phyloP scores from a whole-genome alignment of 2,888 invertebrate species.

The Enoplolaimus lenunculus region DNA sequence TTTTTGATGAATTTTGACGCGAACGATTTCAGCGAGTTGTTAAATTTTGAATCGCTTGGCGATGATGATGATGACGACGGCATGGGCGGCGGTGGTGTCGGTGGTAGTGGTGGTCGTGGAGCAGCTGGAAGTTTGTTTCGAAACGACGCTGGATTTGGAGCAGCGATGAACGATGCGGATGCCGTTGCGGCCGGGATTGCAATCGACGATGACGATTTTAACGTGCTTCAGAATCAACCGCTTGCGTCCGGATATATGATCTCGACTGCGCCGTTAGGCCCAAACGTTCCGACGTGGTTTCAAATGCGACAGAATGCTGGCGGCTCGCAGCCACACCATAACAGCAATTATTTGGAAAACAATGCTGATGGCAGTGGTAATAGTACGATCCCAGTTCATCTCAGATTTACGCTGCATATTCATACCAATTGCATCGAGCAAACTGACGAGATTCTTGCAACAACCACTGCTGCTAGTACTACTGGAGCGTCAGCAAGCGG shows the following conservation, averaged over 20 bases:
- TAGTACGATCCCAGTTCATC: conserved; percentile 30
- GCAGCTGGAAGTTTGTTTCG: neutral
- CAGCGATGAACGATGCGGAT: neutral
- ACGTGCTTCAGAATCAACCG: conserved; percentile 73
- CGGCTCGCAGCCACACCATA: neutral
- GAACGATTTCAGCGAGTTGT: conserved; percentile 9
- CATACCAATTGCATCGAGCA: conserved; percentile 69
- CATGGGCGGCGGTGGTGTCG: neutral
- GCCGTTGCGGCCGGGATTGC: conserved; percentile 6
- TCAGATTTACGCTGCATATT: conserved; percentile 72
- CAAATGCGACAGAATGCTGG: conserved; percentile 55
- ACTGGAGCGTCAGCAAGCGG: neutral
- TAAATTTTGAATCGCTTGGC: neutral
- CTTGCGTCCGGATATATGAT: conserved; percentile 71
- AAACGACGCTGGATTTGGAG: neutral
- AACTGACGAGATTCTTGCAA: conserved; percentile 64
- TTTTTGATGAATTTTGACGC: neutral
- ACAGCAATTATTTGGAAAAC: too few relatives aligned
- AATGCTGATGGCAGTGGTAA: too few relatives aligned
- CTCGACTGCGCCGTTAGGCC: conserved; percentile 74
- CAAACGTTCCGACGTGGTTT: conserved; percentile 63
- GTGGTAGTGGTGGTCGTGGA: neutral
- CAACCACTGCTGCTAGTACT: neutral
- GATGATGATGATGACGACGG: neutral
- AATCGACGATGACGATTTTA: conserved; percentile 1